Evolutionary conservation across 2,888 invertebrate genomes (phyloP), one percentile per base, ranked within the genome.

Genomic region (Drosophila quinaria): DNA sequence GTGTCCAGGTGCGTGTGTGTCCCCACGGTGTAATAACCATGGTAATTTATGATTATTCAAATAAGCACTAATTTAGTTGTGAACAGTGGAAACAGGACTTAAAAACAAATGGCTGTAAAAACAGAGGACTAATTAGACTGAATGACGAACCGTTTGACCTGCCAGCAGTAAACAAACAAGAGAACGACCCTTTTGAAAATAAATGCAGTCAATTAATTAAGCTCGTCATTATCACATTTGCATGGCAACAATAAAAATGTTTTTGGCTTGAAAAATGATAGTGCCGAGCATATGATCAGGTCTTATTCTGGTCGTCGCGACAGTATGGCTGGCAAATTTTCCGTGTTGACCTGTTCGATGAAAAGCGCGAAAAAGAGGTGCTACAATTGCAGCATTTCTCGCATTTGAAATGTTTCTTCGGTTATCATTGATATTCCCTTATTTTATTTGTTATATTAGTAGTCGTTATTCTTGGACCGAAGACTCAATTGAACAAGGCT

Each of bases 11-110:
- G 56, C 59, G 51, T 59, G 62, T 61, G 22, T 55, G 47, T 70
- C 75, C 68, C 83, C 60, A 63, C 56, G 60, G 78, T 60, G 64
- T 70, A 74, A 87, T 85, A 85, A 76, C 74, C 81, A 83, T 67
- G 71, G 61, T 90, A 77, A 87, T 90, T 90, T 88, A 90, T 83
- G 85, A 80, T 80, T 74, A 78, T 82, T 74, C 81, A 82, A 81
- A 78, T 78, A 39, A 42, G 60, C 35, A 25, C 58, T 25, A 33
- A 66, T 74, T 78, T 78, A 61, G 54, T 59, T 70, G 63, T 74
- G 69, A 75, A 75, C 58, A 33, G 51, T 71, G 63, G 41, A 71
- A 66, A 60, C 47, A 44, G 56, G 41, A 41, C 62, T 58, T 42
- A 37, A 59, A 31, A 41, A n/a, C 15, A 25, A 22, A 19, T 11